Evolutionary conservation across 2,888 invertebrate genomes (phyloP), one percentile per base, ranked within the genome.

Genomic region (Mythimna albipuncta): DNA sequence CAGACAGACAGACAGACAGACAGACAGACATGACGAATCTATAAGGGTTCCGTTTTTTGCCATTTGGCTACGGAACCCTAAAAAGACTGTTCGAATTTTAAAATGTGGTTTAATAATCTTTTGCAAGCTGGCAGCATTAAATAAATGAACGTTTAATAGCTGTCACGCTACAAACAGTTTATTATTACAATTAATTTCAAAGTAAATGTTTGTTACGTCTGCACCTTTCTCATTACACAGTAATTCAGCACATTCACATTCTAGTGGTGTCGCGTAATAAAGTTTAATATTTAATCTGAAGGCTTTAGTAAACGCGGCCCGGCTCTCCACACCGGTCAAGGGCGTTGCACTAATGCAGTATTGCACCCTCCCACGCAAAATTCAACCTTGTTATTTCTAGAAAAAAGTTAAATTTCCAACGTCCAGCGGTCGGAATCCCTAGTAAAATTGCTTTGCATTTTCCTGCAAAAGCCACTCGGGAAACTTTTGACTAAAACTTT

Each of bases 251-350:
- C 66, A 77, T 72, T 71, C 72, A 69, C 63, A 72, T 74, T 63
- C 50, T 72, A 62, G 74, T 57, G 63, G 64, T 67, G 55, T 72
- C 68, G 73, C 66, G 61, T 85, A 83, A 87, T 86, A 86, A 89
- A 88, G 81, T 87, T 90, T 89, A 88, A 90, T 90, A 87, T 90
- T 89, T 89, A 89, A 90, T 89, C 85, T 83, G 79, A 88, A 87
- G 83, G 85, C 86, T 89, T 82, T 75, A 76, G 80, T 75, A 74
- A 75, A 85, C 77, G 85, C 83, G 78, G 79, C 72, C 69, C 69
- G 78, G 70, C 87, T 77, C 87, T 85, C 80, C 81, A 75, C 81
- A 63, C 70, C 87, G 91, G 91, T 90, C 91, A 92, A 92, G 91
- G 91, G 88, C 91, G 75, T 77, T 87, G 87, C 89, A 85, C 79